A percentile compares a stretch with the other conserved stretches of the same genome.
These are phyloP conservation scores for Oncorhynchus gorbuscha DNA, from an alignment of 2,113 vertebrate genomes.

Conservation along the genomic window DNA sequence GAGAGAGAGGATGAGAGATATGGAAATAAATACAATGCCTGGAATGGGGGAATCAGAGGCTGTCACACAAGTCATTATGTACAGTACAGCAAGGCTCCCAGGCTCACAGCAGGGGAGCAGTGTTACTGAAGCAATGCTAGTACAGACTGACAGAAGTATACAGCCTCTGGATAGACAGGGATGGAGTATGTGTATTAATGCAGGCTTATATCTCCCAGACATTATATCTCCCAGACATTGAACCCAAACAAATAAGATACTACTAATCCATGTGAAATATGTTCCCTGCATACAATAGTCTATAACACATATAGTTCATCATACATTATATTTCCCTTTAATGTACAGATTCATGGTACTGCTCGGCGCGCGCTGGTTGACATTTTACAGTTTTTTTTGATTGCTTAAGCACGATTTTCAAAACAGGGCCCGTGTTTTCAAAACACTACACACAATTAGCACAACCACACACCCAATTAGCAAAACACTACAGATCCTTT, in stretches of 20 bases:
- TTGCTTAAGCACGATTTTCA: too few species aligned
- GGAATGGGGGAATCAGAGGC: constrained; percentile 42
- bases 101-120: constrained; percentile 49
- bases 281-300: not conserved
- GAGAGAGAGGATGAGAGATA: constrained; percentile 41
- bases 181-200: not conserved
- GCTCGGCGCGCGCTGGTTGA: not conserved
- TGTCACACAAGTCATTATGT: constrained; percentile 38
- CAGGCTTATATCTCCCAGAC: not conserved
- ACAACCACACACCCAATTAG: too few species aligned
- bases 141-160: not conserved
- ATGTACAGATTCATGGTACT: not conserved
- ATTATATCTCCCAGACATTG: constrained; percentile 2
- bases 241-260: constrained; percentile 6
- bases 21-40: constrained; percentile 52
- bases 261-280: constrained; percentile 16
- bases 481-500: too few species aligned
- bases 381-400: too few species aligned
- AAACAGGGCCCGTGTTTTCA: too few species aligned
- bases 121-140: not conserved
- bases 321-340: not conserved
- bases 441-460: too few species aligned
- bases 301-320: constrained; percentile 11
- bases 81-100: constrained; percentile 40
- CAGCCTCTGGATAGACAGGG: constrained; percentile 11